Evolutionary conservation across 2,113 vertebrate species (phyloP), one percentile per base, ranked within the genome.

Genomic region (Takifugu bimaculatus): DNA sequence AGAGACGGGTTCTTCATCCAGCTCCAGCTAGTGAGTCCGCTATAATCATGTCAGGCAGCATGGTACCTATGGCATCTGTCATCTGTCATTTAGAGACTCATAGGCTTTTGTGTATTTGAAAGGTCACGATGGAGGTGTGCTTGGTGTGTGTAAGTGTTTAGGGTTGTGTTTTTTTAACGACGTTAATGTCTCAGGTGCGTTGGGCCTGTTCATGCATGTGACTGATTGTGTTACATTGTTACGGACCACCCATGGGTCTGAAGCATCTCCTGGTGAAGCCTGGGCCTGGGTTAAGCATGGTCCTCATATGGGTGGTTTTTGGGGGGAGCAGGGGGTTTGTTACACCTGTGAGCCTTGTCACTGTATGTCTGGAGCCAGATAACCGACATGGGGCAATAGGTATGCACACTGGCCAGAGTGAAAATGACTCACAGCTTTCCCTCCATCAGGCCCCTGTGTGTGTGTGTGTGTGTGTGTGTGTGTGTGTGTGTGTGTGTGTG

Each of bases 341-440:
- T 85, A 85, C 90, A 91, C 89, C 90, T 91, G 90, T 65, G 63
- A 80, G 65, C 69, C 74, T 65, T 66, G 66, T 88, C 72, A 79
- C 61, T 68, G 64, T 62, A 81, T 82, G 81, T 78, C 85, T 84
- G 76, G 72, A 79, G 68, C 63, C 77, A 74, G 75, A 74, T 83
- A 74, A 65, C 76, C 77, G 77, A 82, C 74, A 78, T 7, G 51
- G 72, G 57, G 68, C 26, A 53, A 49, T 63, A 69, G 74, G 63
- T 60, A 54, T 78, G 35, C 35, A 39, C 35, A 10, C 11, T 39
- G 35, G 35, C 35, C 35, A 39, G 29, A 32, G 29, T 32, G 7
- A 2, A 4, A 32, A 32, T 32, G 29, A 32, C 7, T 32, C 20
- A 1, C 20, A 20, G 20, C 20, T 20, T 20, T 20, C 20, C 20